Percentiles rank a stretch among this genome's conserved stretches.
phyloP scores from a whole-genome alignment of 2,113 vertebrate genomes.

The Mionectes macconnelli region DNA sequence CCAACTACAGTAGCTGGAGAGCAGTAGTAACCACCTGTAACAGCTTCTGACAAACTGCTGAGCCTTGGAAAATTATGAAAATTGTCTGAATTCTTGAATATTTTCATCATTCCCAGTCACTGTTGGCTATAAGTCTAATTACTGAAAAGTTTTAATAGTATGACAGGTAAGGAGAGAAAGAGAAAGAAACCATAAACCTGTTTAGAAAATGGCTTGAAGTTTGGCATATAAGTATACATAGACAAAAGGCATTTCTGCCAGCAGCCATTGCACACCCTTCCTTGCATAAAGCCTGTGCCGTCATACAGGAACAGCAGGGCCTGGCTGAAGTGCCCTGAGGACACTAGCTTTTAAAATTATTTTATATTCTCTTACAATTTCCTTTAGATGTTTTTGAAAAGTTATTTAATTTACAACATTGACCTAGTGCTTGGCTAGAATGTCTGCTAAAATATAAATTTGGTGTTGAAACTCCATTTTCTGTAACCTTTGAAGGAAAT shows the following conservation, averaged over 20 bases:
- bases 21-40: not conserved
- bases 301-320: fast-evolving
- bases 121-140: not conserved
- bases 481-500: not conserved
- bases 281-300: not conserved
- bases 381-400: not conserved
- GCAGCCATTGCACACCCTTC: not conserved
- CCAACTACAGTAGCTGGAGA: not conserved
- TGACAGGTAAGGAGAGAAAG: not conserved
- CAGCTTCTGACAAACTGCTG: not conserved
- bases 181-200: not conserved
- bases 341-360: not conserved
- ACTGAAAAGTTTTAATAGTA: not conserved
- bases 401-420: not conserved
- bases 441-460: not conserved
- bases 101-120: not conserved
- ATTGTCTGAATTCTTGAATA: not conserved
- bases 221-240: not conserved
- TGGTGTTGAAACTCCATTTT: not conserved
- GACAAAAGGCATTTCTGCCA: not conserved
- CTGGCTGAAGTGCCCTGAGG: not conserved
- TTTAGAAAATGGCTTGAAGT: not conserved
- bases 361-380: not conserved
- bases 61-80: conserved; percentile 8
- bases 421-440: not conserved